Evolutionary conservation across 2,113 vertebrate genomes (phyloP).

Genomic region (Myanophis thanlyinensis): DNA sequence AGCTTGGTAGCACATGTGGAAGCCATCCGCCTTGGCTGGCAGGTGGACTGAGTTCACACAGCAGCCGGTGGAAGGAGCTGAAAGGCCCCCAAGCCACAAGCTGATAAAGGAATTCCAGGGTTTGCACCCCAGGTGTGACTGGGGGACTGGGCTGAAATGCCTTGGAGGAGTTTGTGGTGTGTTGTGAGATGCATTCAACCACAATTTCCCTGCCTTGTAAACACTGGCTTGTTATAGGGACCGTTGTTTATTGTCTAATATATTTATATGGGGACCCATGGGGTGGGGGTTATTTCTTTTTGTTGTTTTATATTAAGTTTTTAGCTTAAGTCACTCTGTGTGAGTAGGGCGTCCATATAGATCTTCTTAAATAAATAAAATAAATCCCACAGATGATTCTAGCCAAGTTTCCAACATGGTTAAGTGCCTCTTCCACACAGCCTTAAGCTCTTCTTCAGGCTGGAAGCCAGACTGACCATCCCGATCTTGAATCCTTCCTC

Average conservation of each 20-base stretch:
- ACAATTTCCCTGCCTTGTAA: not conserved
- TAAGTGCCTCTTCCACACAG: not conserved
- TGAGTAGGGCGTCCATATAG: not conserved
- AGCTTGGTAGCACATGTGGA: not conserved
- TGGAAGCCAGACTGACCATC: not conserved
- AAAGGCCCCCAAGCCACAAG: not conserved
- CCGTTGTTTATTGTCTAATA: not conserved
- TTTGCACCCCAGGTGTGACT: not conserved
- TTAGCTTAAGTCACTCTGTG: not conserved
- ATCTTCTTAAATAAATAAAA: not conserved
- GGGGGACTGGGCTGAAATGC: not conserved
- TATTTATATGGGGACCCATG: not conserved
- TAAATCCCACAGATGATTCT: not conserved
- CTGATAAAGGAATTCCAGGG: not conserved
- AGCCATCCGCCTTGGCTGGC: not conserved
- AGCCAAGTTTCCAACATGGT: not conserved
- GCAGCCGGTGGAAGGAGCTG: not conserved
- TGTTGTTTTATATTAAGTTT: not conserved
- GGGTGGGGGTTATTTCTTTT: not conserved
- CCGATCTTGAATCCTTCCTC: not conserved
- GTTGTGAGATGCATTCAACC: not conserved
- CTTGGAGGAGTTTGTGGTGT: not conserved
- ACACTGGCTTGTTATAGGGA: not conserved
- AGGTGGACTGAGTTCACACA: not conserved
- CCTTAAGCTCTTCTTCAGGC: not conserved